Base-by-base conservation (phyloP, 2,888 invertebrate genomes). In the Aricia artaxerxes region DNA sequence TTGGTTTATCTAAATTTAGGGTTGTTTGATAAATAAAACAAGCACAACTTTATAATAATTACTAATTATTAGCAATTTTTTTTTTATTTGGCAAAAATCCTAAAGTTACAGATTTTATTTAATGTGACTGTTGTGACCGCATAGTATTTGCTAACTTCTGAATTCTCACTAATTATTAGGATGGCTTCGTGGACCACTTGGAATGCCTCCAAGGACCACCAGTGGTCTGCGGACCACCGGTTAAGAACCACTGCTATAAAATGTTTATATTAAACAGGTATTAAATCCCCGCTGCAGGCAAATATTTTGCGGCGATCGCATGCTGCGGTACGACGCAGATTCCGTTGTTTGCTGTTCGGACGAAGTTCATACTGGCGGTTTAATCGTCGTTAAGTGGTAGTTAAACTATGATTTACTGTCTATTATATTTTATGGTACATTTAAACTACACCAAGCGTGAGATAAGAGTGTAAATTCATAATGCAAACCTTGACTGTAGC, bases 331-430 rank as follows among this genome's bases (percentile, higher is more conserved):
- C 31, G 31, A 64, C 31, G 11, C 9, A 64, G 4, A 57, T 9
- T 64, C 64, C 64, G 64, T 11, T 64, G 31, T 64, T 64, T 64
- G 64, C 64, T 64, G 13, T 69, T 69, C 4, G 11, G 35, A 1
- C 13, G 35, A 35, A 1, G 6, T 69, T 38, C 1, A 38, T 31
- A 24, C 61, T 13, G 5, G 69, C 35, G 35, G 69, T 69, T 38
- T 69, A 35, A 69, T 69, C 69, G 69, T 5, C 11, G 69, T 69
- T 69, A 35, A 69, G 69, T 24, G 69, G 69, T 69, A 69, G 35
- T 69, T 69, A 69, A 69, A 35, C 35, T 69, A 69, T 69, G 64
- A 69, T 69, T 69, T 69, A 69, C 24, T 61, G 9, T 61, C 24
- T 69, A 69, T 24, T 69, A 35, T 69, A 69, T 69, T 69, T 69